Conservation (phyloP, 2,797 vertebrate species). For the Scarus forsteni region DNA sequence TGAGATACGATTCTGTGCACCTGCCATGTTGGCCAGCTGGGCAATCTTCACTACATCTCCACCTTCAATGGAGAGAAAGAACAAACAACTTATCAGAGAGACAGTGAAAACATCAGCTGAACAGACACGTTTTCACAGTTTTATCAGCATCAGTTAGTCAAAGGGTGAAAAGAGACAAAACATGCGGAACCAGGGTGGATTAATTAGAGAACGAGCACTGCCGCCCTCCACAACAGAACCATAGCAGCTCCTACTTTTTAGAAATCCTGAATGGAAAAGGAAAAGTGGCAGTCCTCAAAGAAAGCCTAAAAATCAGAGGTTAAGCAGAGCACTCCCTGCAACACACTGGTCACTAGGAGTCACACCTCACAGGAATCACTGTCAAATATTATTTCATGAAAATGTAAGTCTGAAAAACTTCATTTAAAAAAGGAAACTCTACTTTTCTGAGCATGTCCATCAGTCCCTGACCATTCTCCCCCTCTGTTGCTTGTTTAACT, state of each 20-base stretch:
- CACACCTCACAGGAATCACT: not conserved
- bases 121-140: slow-evolving; percentile 1
- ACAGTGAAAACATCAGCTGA: not conserved
- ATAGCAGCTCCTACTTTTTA: slow-evolving; percentile 53
- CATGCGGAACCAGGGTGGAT: slow-evolving; percentile 89
- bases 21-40: slow-evolving; percentile 90
- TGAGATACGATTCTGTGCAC: slow-evolving; percentile 88
- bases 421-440: too few relatives aligned
- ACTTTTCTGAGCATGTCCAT: too few relatives aligned
- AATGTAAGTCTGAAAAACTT: not conserved
- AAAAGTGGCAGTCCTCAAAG: slow-evolving; percentile 58
- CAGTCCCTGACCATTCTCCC: too few relatives aligned
- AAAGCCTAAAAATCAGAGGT: slow-evolving; percentile 60
- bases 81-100: slow-evolving; percentile 10
- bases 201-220: slow-evolving; percentile 75
- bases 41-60: slow-evolving; percentile 93
- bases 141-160: slow-evolving; percentile 79
- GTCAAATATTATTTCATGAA: not conserved
- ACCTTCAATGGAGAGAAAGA: slow-evolving; percentile 80
- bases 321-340: slow-evolving; percentile 40
- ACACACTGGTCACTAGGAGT: slow-evolving; percentile 28
- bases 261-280: slow-evolving; percentile 58
- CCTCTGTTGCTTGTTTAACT: too few relatives aligned
- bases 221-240: slow-evolving; percentile 65
- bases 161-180: slow-evolving; percentile 78